Base-by-base conservation (phyloP, 37 sponge, comb jelly and placozoan species). In the Diacarnus erythraeanus region DNA sequence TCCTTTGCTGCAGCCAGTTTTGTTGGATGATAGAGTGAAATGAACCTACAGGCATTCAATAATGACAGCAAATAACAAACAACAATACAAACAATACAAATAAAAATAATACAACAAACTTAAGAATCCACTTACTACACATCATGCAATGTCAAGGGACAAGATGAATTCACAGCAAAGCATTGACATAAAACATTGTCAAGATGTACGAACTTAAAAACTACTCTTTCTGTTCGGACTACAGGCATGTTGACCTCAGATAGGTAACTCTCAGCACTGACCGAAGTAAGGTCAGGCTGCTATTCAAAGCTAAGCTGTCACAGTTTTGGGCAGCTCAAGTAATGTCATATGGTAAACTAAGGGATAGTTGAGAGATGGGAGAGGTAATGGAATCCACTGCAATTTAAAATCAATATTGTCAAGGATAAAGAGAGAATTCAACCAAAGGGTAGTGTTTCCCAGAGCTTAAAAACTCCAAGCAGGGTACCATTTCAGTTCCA, bases 21-120 rank as follows among this genome's bases (percentile, higher is more conserved):
- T 38, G 76, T 77, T 1, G 92, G 92, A 71, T 92, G 92, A 56
- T 92, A 92, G 69, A 83, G 83, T 23, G 70, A 23, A 1, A 68
- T 69, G 36, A 92, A 80, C 92, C 92, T 92, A 38, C 33, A 54
- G 58, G n/a, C n/a, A n/a, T n/a, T n/a, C n/a, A n/a, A n/a, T n/a
- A n/a, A n/a, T n/a, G n/a, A n/a, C n/a, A n/a, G n/a, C n/a, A n/a
- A n/a, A n/a, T n/a, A n/a, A n/a, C n/a, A n/a, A n/a, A n/a, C n/a
- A n/a, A n/a, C n/a, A n/a, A n/a, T n/a, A n/a, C n/a, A n/a, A n/a
- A n/a, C n/a, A n/a, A n/a, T n/a, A n/a, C n/a, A n/a, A n/a, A n/a
- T n/a, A 21, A 69, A 38, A 43, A 31, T 27, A 26, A 40, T 20
- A 21, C 37, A 73, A 9, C 57, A 10, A 43, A 54, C 10, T 17